Evolutionary conservation across 2,113 vertebrate genomes (phyloP).

Genomic region (Oriolus oriolus): DNA sequence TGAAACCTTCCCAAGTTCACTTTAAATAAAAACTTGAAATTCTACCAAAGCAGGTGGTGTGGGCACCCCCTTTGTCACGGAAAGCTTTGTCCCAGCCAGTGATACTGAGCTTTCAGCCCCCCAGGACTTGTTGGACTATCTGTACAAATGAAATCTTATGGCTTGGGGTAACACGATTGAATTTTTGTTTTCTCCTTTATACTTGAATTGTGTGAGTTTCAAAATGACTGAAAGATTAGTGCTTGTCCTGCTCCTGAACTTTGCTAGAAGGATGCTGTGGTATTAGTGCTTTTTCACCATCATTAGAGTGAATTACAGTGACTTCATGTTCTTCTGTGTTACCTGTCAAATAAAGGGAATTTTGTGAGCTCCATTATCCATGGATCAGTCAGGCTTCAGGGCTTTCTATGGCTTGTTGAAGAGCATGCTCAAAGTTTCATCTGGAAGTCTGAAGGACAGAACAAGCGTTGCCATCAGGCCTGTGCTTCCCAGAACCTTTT

Average conservation of each 20-base stretch:
- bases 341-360: neutral
- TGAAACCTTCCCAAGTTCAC: neutral
- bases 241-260: neutral
- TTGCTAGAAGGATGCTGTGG: neutral
- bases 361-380: neutral
- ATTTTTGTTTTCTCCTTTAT: neutral
- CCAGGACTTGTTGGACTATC: neutral
- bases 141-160: neutral
- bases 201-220: neutral
- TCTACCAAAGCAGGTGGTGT: neutral
- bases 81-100: neutral
- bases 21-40: neutral
- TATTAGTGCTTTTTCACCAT: neutral
- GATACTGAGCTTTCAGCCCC: accelerated
- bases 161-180: neutral
- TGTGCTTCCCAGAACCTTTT: constrained; percentile 43
- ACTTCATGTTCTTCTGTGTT: neutral
- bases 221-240: neutral
- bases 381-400: neutral
- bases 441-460: neutral
- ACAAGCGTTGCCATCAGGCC: neutral
- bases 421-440: neutral
- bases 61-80: neutral
- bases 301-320: neutral
- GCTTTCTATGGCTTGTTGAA: neutral